These are phyloP conservation scores for Panorpa germanica DNA, from an alignment of 2,888 invertebrate species.

Conservation along the genomic window DNA sequence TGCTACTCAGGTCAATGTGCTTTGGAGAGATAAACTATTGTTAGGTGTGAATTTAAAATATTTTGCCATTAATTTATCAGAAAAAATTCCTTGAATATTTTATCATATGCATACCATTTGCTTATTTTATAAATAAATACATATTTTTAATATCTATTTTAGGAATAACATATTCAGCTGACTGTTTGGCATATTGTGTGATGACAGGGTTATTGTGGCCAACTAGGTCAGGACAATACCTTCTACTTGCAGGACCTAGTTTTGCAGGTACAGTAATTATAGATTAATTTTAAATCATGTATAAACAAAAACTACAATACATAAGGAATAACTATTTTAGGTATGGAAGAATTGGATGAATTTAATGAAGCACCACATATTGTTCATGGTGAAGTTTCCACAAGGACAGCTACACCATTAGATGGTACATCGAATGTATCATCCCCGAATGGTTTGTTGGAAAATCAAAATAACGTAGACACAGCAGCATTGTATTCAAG, in stretches of 20 bases:
- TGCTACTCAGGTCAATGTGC: conserved; percentile 77
- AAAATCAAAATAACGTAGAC: no score
- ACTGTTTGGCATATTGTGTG: conserved; percentile 85
- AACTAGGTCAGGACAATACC: conserved; percentile 79
- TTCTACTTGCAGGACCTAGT: conserved; percentile 55
- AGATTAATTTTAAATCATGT: not conserved
- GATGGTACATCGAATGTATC: no score
- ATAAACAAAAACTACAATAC: conserved; percentile 1
- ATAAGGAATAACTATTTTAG: conserved; percentile 17
- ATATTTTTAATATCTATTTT: conserved; percentile 15
- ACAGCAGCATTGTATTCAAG: no score
- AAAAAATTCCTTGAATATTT: conserved; percentile 3
- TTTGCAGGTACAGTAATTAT: conserved; percentile 30
- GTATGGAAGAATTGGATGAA: conserved; percentile 71
- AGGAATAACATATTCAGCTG: conserved; percentile 92
- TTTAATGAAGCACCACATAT: conserved; percentile 85
- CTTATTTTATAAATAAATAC: conserved; percentile 9
- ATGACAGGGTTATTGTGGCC: conserved; percentile 96
- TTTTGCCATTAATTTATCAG: conserved; percentile 5
- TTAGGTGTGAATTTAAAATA: conserved; percentile 36
- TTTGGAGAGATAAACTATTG: conserved; percentile 90
- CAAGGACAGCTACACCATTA: no score
- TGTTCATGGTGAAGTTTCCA: conserved; percentile 31
- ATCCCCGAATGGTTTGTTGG: no score
- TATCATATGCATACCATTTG: conserved; percentile 5